These are phyloP conservation scores for Popillia japonica DNA, from an alignment of 1,140 invertebrate genomes.

Conservation along the genomic window DNA sequence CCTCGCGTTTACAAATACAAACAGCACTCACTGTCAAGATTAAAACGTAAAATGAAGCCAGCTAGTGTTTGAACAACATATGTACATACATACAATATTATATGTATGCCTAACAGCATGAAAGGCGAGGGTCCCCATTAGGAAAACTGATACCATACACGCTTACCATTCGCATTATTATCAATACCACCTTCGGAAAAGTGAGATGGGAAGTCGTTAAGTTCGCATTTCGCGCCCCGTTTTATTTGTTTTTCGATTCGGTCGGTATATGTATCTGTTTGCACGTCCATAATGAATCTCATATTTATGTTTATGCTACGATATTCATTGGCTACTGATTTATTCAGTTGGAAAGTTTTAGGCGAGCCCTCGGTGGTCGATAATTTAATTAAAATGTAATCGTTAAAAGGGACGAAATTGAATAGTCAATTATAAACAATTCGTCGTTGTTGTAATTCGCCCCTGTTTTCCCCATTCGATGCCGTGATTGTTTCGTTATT, in stretches of 20 bases:
- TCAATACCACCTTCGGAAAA: slow-evolving; percentile 29
- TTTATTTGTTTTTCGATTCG: slow-evolving; percentile 31
- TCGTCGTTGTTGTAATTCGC: slow-evolving; percentile 1
- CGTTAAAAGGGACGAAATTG: slow-evolving; percentile 31
- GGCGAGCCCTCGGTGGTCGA: background rate
- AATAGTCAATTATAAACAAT: slow-evolving; percentile 26
- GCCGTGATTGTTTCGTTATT: slow-evolving; percentile 27
- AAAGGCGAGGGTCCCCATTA: slow-evolving; percentile 20
- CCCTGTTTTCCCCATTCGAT: background rate
- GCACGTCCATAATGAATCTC: slow-evolving; percentile 18
- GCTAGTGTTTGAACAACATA: slow-evolving; percentile 3
- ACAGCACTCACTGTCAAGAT: slow-evolving; percentile 27
- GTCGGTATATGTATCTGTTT: background rate
- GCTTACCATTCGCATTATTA: slow-evolving; percentile 9
- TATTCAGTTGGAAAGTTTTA: slow-evolving; percentile 16
- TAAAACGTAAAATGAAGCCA: slow-evolving; percentile 35
- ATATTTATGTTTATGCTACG: slow-evolving; percentile 24
- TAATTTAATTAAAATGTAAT: slow-evolving; percentile 32
- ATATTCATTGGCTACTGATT: slow-evolving; percentile 18
- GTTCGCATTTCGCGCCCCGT: slow-evolving; percentile 23
- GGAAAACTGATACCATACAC: slow-evolving; percentile 22
- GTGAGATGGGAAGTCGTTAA: slow-evolving; percentile 29
- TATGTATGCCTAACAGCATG: background rate
- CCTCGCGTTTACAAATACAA: slow-evolving; percentile 17
- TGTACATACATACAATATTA: background rate